These are phyloP conservation scores for Leptinotarsa haldemani DNA, from an alignment of 2,888 invertebrate species.

Conservation along the genomic window DNA sequence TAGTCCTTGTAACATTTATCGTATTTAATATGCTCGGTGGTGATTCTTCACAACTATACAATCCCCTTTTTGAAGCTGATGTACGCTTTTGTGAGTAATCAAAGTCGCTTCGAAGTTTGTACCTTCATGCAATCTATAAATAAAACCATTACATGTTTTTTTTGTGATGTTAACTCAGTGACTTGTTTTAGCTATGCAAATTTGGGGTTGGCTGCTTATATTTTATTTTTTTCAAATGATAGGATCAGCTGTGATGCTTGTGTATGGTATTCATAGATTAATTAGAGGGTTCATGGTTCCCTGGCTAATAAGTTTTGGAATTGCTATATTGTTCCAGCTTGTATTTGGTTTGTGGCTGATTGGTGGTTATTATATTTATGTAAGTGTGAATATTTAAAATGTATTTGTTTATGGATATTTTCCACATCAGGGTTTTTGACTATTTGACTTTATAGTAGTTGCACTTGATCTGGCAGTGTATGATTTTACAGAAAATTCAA, in stretches of 20 bases:
- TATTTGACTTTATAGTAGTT: too few relatives aligned
- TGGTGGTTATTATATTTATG: constrained; percentile 92
- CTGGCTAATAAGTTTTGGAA: constrained; percentile 78
- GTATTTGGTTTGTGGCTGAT: constrained; percentile 87
- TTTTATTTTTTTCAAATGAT: constrained; percentile 71
- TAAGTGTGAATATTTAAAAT: constrained; percentile 68
- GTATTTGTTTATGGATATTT: background rate
- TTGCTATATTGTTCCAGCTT: constrained; percentile 80
- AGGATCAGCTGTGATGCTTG: constrained; percentile 71
- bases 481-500: too few relatives aligned
- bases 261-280: constrained; percentile 74
- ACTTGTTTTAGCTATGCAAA: constrained; percentile 74
- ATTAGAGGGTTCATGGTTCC: constrained; percentile 86
- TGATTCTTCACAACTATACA: constrained; percentile 88
- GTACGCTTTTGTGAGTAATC: constrained; percentile 76
- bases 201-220: constrained; percentile 76
- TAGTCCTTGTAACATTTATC: constrained; percentile 80
- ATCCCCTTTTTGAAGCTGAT: constrained; percentile 90
- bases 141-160: background rate
- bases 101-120: background rate
- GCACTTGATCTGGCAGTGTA: too few relatives aligned
- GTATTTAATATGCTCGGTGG: constrained; percentile 86
- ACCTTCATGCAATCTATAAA: background rate
- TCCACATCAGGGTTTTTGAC: too few relatives aligned
- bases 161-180: constrained; percentile 11